Base-by-base conservation (phyloP, 2,888 invertebrate genomes). In the Patella ulyssiponensis region DNA sequence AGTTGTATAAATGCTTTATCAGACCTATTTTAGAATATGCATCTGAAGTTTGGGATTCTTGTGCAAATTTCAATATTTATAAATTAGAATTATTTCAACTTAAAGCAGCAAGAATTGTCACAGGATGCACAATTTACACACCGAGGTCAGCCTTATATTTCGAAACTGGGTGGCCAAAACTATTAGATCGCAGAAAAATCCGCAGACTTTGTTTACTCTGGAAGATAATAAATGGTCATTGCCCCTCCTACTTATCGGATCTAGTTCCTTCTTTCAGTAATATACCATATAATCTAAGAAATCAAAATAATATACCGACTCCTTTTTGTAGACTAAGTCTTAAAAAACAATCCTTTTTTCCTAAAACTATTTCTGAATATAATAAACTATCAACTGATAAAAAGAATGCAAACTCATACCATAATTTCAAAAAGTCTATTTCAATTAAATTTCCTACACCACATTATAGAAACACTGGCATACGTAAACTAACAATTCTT, bases 91-190 rank as follows among this genome's bases (percentile, higher is more conserved):
- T 15, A 12, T 54, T 54, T 12, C 54, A 56, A 56, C 5, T 14
- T 56, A n/a, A 3, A 15, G n/a, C 20, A n/a, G 20, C 20, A 9
- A n/a, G 5, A 20, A 64, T 64, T 64, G 64, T 64, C 9, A 20
- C 64, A 12, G 14, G 20, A 12, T 20, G 11, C n/a, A 64, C 20
- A 20, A 20, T 20, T 12, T 64, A 64, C 3, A 20, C 20, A 11
- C 64, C 64, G 23, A 64, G 64, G n/a, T 14, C n/a, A 20, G 64
- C 64, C 1, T 64, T 64, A 64, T 64, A 64, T 64, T 7, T 20
- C n/a, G 64, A 64, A 64, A 64, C 64, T n/a, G n/a, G 64, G 7
- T 64, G 64, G 64, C 64, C 23, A 20, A n/a, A n/a, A 20, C 64
- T 64, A 20, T n/a, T n/a, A 64, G 64, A 64, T 64, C 64, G 64